These are phyloP conservation scores for Phyllopteryx taeniolatus DNA, from an alignment of 2,113 vertebrate genomes.

Conservation along the genomic window DNA sequence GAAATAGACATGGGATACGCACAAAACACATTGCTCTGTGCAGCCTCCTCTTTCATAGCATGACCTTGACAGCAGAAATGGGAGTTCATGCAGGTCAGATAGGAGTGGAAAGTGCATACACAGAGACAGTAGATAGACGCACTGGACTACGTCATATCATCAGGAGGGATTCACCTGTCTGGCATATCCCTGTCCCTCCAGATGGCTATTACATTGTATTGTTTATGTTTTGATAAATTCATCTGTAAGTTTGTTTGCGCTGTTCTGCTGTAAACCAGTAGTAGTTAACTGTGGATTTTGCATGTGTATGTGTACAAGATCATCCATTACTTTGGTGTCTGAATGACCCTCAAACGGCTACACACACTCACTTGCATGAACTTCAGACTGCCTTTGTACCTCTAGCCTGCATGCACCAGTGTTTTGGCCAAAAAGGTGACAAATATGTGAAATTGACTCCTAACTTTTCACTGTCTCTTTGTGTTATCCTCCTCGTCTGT, in stretches of 20 bases:
- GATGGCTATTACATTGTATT: conserved; percentile 4
- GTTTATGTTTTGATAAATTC: conserved; percentile 4
- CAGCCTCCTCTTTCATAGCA: conserved; percentile 29
- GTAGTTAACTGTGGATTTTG: conserved; percentile 43
- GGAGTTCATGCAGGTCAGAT: conserved; percentile 47
- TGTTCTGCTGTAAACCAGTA: conserved; percentile 12
- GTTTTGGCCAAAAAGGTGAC: conserved; percentile 21
- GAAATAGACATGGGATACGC: conserved; percentile 19
- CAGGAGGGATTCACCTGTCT: conserved; percentile 4
- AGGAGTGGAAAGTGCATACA: conserved; percentile 5
- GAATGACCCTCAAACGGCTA: conserved; percentile 32
- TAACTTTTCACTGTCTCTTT: conserved; percentile 11
- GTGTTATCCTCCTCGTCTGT: conserved; percentile 14
- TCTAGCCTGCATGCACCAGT: conserved; percentile 59
- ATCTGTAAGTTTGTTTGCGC: conserved; percentile 15
- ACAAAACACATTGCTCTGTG: conserved; percentile 20
- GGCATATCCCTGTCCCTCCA: background rate
- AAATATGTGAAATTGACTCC: background rate
- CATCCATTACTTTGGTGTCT: conserved; percentile 47
- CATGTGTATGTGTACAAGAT: conserved; percentile 79
- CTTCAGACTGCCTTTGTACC: conserved; percentile 36
- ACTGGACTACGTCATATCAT: conserved; percentile 1
- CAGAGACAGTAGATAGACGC: background rate
- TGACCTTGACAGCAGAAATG: conserved; percentile 46
- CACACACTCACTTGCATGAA: conserved; percentile 88